phyloP scores from a whole-genome alignment of 1,140 invertebrate genomes.

The Cardiocondyla obscurior region DNA sequence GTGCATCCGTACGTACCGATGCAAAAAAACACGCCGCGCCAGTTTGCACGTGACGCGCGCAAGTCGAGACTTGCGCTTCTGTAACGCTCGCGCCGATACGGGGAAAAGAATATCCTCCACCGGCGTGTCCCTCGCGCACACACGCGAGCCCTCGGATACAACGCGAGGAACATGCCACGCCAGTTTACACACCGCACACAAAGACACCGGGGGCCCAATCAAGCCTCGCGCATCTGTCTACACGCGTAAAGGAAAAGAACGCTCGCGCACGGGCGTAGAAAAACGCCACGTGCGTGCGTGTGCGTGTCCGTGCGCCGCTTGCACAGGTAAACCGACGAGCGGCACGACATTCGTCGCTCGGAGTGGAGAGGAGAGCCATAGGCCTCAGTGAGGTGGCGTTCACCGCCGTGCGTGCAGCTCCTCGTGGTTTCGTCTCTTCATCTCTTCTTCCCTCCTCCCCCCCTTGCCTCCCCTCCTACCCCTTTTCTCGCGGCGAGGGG shows the following conservation, averaged over 20 bases:
- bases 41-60: constrained; percentile 8
- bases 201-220: background rate
- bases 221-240: background rate
- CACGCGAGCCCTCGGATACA: background rate
- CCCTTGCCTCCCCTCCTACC: background rate
- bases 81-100: background rate
- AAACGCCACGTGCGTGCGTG: constrained; percentile 1
- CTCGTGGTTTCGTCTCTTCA: constrained; percentile 32
- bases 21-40: constrained; percentile 33
- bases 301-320: too few relatives aligned
- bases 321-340: constrained; percentile 45
- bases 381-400: constrained; percentile 58
- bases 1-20: background rate
- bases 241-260: constrained; percentile 4
- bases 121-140: background rate
- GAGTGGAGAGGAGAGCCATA: too few relatives aligned
- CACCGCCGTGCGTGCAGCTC: constrained; percentile 45
- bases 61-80: background rate
- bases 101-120: constrained; percentile 17
- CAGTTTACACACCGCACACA: constrained; percentile 2
- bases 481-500: background rate
- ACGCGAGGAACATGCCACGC: constrained; percentile 10
- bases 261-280: background rate
- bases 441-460: constrained; percentile 16
- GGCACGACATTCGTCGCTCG: constrained; percentile 45